Base-by-base conservation (phyloP, 2,113 vertebrate genomes). In the Cercopithecus mona region DNA sequence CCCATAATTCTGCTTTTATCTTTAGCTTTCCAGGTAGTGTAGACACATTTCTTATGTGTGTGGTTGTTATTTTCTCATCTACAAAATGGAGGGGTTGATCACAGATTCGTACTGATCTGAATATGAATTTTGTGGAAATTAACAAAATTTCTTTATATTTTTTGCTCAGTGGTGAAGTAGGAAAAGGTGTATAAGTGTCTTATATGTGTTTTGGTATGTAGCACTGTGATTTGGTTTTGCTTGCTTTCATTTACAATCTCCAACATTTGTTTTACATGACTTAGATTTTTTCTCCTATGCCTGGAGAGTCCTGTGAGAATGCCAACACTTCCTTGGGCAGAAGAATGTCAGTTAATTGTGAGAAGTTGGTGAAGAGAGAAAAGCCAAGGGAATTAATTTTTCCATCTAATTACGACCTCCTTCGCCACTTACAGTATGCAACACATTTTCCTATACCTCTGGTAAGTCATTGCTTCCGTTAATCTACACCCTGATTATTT, bases 271-370 rank as follows among this genome's bases (percentile, higher is more conserved):
- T 98, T 98, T 98, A 98, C 97, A 97, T 98, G 98, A 94, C 97
- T 97, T 98, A 99, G 99, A 99, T 98, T 88, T 99, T 99, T 96
- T 99, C 99, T 98, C 98, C 97, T 30, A 97, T 98, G 97, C 98
- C 98, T 96, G 99, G 98, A 96, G 98, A 99, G 40, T 70, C 98
- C 93, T 98, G 98, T 94, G 98, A 98, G 98, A 98, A 96, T 32
- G 57, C 86, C 96, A 98, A 48, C 94, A 79, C 98, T 95, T 97
- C 98, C 64, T 88, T 98, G 89, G 97, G 98, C 94, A 96, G 98
- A 98, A 98, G 98, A 94, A 97, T 98, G 96, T 98, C 98, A 0
- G 92, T 97, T 35, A 97, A 97, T 55, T 98, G 98, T 6, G 98
- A 99, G 94, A 98, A 98, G 96, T 96, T 99, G 48, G 32, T 97